Evolutionary conservation across 2,888 invertebrate species (phyloP).

Genomic region (Diplolepis rosae): DNA sequence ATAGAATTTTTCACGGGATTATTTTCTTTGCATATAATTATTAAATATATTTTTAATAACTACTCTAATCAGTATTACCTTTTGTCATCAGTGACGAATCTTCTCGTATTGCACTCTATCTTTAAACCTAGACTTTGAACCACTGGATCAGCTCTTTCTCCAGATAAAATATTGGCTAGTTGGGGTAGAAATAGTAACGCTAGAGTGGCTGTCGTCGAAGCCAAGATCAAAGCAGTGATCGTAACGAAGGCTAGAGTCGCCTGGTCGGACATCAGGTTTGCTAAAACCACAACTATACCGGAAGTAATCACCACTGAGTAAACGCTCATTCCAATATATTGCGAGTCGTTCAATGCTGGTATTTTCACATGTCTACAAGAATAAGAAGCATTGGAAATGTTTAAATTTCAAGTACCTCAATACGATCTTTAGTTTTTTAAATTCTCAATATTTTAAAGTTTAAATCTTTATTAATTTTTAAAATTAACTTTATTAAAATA

Average conservation of each 20-base stretch:
- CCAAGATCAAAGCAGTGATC: constrained; percentile 87
- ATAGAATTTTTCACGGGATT: no score
- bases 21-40: no score
- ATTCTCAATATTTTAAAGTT: no score
- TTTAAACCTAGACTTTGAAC: constrained; percentile 92
- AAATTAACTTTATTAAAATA: not conserved
- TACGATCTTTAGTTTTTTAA: no score
- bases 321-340: constrained; percentile 94
- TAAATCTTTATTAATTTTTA: no score
- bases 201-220: constrained; percentile 90
- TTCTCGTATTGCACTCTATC: constrained; percentile 90
- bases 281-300: constrained; percentile 89
- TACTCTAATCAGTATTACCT: no score
- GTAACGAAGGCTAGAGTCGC: constrained; percentile 88
- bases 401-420: not conserved
- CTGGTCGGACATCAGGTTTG: constrained; percentile 89
- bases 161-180: constrained; percentile 82
- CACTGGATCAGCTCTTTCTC: constrained; percentile 84
- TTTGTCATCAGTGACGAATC: constrained; percentile 88
- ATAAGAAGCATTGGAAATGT: no score
- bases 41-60: no score
- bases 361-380: constrained; percentile 88
- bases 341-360: constrained; percentile 92
- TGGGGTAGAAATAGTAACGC: constrained; percentile 92
- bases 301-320: constrained; percentile 94